A percentile compares a stretch with the other conserved stretches of the same genome.
Evolutionary conservation across 1,140 invertebrate genomes (phyloP).

Genomic region (Lordiphosa mommai): DNA sequence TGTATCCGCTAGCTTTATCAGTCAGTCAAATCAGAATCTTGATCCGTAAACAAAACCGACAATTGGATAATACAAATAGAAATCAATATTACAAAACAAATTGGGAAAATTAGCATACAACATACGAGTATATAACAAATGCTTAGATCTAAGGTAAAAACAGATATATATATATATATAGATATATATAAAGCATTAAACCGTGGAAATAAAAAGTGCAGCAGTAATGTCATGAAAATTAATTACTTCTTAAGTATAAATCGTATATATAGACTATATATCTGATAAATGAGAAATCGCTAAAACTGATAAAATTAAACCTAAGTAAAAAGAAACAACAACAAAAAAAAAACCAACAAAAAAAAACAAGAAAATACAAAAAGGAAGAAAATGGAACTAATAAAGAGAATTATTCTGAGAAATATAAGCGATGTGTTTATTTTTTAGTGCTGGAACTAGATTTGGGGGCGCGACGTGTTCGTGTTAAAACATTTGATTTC

Average conservation of each 20-base stretch:
- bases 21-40: too few relatives aligned
- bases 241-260: conserved; percentile 56
- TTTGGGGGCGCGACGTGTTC: too few relatives aligned
- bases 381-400: conserved; percentile 65
- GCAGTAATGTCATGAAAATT: conserved; percentile 55
- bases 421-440: conserved; percentile 28
- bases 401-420: conserved; percentile 77
- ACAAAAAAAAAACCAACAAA: conserved; percentile 33
- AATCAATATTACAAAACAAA: background rate
- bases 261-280: conserved; percentile 57
- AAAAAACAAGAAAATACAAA: conserved; percentile 21
- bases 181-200: conserved; percentile 37
- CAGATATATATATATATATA: conserved; percentile 36
- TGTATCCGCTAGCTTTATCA: too few relatives aligned
- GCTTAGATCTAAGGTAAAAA: conserved; percentile 58
- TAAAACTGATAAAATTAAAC: conserved; percentile 67
- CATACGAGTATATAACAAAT: conserved; percentile 34
- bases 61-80: background rate
- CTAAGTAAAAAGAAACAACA: conserved; percentile 54
- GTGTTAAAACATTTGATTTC: too few relatives aligned
- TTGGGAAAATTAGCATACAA: conserved; percentile 16
- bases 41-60: too few relatives aligned
- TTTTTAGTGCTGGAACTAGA: background rate
- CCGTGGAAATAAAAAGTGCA: conserved; percentile 32
- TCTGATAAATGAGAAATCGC: conserved; percentile 67